Percentiles rank a stretch among this genome's conserved stretches.
Conservation (phyloP, 1,140 invertebrate genomes). For the Mactra quadrangularis region DNA sequence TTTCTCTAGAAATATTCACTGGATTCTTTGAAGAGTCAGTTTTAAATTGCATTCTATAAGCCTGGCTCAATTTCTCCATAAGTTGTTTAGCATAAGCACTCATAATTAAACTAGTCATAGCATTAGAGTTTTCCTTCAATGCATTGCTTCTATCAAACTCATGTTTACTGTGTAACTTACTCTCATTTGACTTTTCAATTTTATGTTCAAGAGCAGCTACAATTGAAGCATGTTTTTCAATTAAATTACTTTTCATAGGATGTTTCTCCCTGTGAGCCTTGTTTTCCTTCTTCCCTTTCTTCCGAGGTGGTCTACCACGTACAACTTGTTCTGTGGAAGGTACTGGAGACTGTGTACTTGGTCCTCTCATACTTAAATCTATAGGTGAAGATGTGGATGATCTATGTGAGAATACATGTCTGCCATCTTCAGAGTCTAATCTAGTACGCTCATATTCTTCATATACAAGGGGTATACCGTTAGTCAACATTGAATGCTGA, state of each 20-base stretch:
- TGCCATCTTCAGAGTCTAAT: background rate
- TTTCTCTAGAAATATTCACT: background rate
- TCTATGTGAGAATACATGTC: conserved; percentile 4
- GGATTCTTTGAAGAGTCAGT: background rate
- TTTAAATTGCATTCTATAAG: background rate
- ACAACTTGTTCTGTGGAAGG: background rate
- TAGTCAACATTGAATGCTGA: background rate
- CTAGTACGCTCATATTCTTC: conserved; percentile 7
- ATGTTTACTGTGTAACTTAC: background rate
- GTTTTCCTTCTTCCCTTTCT: conserved; percentile 36
- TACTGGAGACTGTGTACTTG: background rate
- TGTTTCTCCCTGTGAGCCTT: conserved; percentile 33
- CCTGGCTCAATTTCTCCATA: background rate
- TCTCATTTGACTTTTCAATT: background rate
- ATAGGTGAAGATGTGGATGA: conserved; percentile 42
- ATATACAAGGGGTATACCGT: background rate
- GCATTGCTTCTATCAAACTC: background rate
- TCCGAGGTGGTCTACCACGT: conserved; percentile 10
- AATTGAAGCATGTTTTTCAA: conserved; percentile 47
- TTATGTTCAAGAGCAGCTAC: conserved; percentile 49
- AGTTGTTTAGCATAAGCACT: conserved; percentile 8
- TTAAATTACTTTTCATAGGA: conserved; percentile 13
- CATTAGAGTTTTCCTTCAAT: background rate
- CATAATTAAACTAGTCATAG: conserved; percentile 5
- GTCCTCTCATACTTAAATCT: conserved; percentile 40